phyloP scores from a whole-genome alignment of 2,113 vertebrate species.

The Paradoxurus hermaphroditus region DNA sequence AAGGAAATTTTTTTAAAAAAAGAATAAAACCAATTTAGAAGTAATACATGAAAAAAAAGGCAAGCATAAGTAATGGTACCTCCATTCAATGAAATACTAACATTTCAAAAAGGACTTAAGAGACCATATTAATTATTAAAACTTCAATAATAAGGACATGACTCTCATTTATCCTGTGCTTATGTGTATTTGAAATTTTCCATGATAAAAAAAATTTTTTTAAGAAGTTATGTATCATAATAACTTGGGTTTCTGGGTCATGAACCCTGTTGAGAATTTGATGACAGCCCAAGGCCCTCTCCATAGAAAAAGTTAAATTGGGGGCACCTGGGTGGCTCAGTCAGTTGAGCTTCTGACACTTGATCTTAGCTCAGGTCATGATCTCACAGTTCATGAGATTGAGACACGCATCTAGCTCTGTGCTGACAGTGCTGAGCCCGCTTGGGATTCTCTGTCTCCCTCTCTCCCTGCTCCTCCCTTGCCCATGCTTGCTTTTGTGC shows the following conservation, averaged over 20 bases:
- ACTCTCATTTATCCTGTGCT: not conserved
- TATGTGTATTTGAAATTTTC: not conserved
- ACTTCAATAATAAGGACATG: not conserved
- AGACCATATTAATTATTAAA: not conserved
- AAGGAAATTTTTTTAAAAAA: too few species aligned
- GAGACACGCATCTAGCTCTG: too few species aligned
- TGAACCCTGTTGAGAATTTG: not conserved
- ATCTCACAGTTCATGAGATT: too few species aligned
- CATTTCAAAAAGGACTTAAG: not conserved
- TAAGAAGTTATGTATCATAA: not conserved
- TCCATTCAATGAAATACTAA: not conserved
- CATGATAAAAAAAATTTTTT: not conserved
- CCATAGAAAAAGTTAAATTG: not conserved
- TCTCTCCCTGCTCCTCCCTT: too few species aligned
- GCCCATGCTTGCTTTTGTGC: too few species aligned
- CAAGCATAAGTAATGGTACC: not conserved
- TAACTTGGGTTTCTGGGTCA: not conserved
- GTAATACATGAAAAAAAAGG: not conserved
- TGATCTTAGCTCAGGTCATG: too few species aligned
- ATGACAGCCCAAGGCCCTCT: not conserved
- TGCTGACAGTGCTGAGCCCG: too few species aligned
- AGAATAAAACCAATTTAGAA: not conserved
- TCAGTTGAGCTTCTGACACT: too few species aligned
- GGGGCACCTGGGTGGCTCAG: too few species aligned
- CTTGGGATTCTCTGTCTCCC: too few species aligned